These are phyloP conservation scores for Epinotia nisella DNA, from an alignment of 2,888 invertebrate genomes.

Conservation along the genomic window DNA sequence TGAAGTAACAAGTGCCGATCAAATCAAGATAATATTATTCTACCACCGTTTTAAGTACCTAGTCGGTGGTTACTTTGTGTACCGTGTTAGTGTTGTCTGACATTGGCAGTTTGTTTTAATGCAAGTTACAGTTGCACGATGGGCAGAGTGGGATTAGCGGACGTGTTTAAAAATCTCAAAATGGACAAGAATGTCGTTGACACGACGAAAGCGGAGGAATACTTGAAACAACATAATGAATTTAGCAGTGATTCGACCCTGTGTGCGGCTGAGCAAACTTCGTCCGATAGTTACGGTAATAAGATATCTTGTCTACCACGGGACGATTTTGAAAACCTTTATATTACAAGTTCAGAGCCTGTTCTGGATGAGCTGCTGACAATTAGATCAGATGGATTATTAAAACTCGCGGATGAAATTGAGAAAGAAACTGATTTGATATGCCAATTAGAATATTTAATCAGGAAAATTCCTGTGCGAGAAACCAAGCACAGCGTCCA, in stretches of 20 bases:
- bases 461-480: slow-evolving; percentile 48
- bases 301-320: slow-evolving; percentile 2
- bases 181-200: slow-evolving; percentile 17
- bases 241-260: slow-evolving; percentile 12
- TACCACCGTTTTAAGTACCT: not conserved
- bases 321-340: not conserved
- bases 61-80: not conserved
- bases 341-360: not conserved
- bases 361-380: not conserved
- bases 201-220: slow-evolving; percentile 18
- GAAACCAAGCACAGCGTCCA: slow-evolving; percentile 51
- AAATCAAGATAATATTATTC: not conserved
- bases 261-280: not conserved
- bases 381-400: slow-evolving; percentile 14
- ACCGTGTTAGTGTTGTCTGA: not conserved
- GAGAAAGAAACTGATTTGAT: slow-evolving; percentile 48
- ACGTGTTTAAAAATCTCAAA: slow-evolving; percentile 21
- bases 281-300: slow-evolving; percentile 9
- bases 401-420: slow-evolving; percentile 46
- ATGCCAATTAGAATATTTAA: slow-evolving; percentile 52
- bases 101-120: slow-evolving; percentile 19
- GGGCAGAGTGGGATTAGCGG: slow-evolving; percentile 16
- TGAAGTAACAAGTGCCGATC: not conserved
- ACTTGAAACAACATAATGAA: slow-evolving; percentile 27
- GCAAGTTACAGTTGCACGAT: slow-evolving; percentile 15